These are phyloP conservation scores for Serinus canaria DNA, from an alignment of 2,113 vertebrate genomes.

Conservation along the genomic window DNA sequence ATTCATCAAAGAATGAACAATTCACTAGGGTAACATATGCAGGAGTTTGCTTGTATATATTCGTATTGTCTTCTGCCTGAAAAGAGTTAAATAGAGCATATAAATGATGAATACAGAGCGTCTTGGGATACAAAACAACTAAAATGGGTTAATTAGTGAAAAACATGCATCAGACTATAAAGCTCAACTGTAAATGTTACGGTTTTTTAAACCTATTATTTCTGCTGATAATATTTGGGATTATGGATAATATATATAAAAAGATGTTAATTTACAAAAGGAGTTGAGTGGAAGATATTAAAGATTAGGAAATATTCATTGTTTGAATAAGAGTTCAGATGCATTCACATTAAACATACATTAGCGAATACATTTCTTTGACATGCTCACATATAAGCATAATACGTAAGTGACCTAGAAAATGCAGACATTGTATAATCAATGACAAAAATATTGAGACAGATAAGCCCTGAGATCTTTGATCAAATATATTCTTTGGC, in stretches of 20 bases:
- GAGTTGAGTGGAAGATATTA: neutral
- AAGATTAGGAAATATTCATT: neutral
- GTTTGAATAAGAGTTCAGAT: neutral
- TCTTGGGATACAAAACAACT: slow-evolving; percentile 19
- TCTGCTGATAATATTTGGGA: neutral
- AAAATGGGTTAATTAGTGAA: slow-evolving; percentile 65
- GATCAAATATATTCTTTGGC: neutral
- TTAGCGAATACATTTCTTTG: slow-evolving; percentile 33
- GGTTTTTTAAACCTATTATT: slow-evolving; percentile 7
- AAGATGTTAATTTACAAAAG: neutral
- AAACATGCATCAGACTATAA: neutral
- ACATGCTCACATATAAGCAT: neutral
- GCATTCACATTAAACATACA: slow-evolving; percentile 46
- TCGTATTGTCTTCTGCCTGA: slow-evolving; percentile 24
- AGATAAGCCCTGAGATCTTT: slow-evolving; percentile 24
- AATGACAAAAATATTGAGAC: slow-evolving; percentile 38
- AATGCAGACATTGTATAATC: slow-evolving; percentile 18
- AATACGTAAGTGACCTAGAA: slow-evolving; percentile 57
- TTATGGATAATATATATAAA: neutral
- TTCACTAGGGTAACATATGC: slow-evolving; percentile 35
- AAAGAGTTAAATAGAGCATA: slow-evolving; percentile 63
- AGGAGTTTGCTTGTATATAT: slow-evolving; percentile 32
- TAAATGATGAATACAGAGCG: slow-evolving; percentile 40
- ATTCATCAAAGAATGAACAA: slow-evolving; percentile 19
- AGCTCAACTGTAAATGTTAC: neutral